Evolutionary conservation across 2,797 vertebrate genomes (phyloP).

Genomic region (Acanthurus lineatus): DNA sequence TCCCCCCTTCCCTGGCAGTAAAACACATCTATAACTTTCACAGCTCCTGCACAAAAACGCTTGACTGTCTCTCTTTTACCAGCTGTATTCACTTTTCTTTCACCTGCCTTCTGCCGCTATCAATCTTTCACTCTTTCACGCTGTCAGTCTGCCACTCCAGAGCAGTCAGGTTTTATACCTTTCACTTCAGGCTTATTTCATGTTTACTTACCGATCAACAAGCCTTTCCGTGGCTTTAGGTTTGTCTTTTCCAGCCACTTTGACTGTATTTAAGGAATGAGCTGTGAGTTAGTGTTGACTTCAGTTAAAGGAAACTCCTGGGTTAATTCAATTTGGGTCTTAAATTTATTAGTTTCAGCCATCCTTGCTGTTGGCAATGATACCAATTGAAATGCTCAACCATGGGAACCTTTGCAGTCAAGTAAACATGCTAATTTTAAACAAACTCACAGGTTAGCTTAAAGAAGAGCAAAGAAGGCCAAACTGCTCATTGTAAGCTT

Average conservation of each 20-base stretch:
- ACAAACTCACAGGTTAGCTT: background rate
- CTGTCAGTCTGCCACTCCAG: slow-evolving; percentile 2
- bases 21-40: slow-evolving; percentile 66
- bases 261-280: background rate
- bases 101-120: slow-evolving; percentile 58
- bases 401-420: background rate
- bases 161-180: slow-evolving; percentile 16
- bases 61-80: slow-evolving; percentile 35
- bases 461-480: background rate
- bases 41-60: slow-evolving; percentile 61
- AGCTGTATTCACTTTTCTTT: slow-evolving; percentile 59
- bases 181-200: slow-evolving; percentile 17
- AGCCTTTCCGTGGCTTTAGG: background rate
- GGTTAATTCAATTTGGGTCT: background rate
- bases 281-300: background rate
- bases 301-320: background rate
- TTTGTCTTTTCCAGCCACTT: background rate
- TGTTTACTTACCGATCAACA: background rate
- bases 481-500: background rate
- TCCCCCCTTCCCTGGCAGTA: slow-evolving; percentile 22
- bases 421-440: background rate
- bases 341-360: slow-evolving; percentile 18
- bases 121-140: slow-evolving; percentile 28
- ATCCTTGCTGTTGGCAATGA: background rate
- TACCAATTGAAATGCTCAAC: background rate